These are phyloP conservation scores for Spatulosminthurus flaviceps DNA, from an alignment of 2,888 invertebrate species.

Conservation along the genomic window DNA sequence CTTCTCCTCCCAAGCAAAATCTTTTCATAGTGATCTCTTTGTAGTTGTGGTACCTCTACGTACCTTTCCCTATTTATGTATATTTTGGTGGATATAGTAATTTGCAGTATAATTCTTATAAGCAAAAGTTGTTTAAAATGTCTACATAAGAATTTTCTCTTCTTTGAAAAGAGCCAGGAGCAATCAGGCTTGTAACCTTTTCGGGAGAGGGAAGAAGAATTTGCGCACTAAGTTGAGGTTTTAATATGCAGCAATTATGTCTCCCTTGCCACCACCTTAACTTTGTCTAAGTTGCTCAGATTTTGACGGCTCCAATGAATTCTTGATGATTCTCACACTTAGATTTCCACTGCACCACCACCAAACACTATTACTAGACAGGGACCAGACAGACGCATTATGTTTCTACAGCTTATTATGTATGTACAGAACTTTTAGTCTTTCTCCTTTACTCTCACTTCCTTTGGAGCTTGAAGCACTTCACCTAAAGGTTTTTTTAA, in stretches of 20 bases:
- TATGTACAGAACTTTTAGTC: background rate
- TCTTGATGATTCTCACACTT: slow-evolving; percentile 43
- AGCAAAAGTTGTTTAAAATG: too few relatives aligned
- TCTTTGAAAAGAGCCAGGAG: background rate
- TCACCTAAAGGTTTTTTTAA: background rate
- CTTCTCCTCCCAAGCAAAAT: too few relatives aligned
- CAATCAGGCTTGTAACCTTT: background rate
- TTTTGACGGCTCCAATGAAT: slow-evolving; percentile 40
- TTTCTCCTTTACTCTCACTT: too few relatives aligned
- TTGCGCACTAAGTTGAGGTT: background rate
- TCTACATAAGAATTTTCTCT: too few relatives aligned
- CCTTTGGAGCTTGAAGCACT: background rate
- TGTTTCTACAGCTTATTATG: background rate
- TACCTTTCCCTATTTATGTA: too few relatives aligned
- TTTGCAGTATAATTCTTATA: too few relatives aligned
- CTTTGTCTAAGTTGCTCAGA: slow-evolving; percentile 1
- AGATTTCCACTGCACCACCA: slow-evolving; percentile 16
- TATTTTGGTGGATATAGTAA: too few relatives aligned
- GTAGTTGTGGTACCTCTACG: too few relatives aligned
- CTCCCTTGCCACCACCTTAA: background rate
- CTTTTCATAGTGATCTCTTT: too few relatives aligned
- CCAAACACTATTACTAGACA: background rate
- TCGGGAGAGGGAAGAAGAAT: background rate
- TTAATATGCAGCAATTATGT: background rate
- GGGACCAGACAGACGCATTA: background rate